These are phyloP conservation scores for Acrobasis repandana DNA, from an alignment of 2,888 invertebrate species.

Conservation along the genomic window DNA sequence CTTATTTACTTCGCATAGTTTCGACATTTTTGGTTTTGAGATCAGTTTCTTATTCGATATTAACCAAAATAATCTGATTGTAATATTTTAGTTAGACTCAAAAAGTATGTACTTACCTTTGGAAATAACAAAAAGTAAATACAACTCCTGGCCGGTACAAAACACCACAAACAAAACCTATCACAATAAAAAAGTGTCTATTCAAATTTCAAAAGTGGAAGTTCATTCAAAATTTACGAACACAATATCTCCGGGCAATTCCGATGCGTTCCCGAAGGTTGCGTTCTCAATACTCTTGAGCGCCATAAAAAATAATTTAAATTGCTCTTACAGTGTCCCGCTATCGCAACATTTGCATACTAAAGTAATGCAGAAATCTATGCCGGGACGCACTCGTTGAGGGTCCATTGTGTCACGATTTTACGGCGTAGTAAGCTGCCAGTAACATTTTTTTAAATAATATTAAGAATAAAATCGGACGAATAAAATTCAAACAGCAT, in stretches of 20 bases:
- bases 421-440: conserved; percentile 9
- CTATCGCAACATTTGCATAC: conserved; percentile 82
- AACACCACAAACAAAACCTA: conserved; percentile 7
- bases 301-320: conserved; percentile 84
- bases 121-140: background rate
- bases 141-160: conserved; percentile 8
- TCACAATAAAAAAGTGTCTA: conserved; percentile 26
- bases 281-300: conserved; percentile 80
- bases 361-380: conserved; percentile 83
- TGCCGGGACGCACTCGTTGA: conserved; percentile 65
- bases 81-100: no score
- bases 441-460: background rate
- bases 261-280: conserved; percentile 42
- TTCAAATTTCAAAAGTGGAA: conserved; percentile 55
- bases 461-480: no score
- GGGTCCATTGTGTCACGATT: conserved; percentile 50
- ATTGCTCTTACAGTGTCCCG: conserved; percentile 81
- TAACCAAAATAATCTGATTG: no score
- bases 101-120: no score
- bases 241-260: conserved; percentile 60
- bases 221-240: conserved; percentile 72
- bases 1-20: no score
- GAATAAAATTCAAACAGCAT: no score
- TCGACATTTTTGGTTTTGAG: no score
- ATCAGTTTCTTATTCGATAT: no score